These are phyloP conservation scores for Trypoxylon attenuatum DNA, from an alignment of 2,888 invertebrate genomes.

Conservation along the genomic window DNA sequence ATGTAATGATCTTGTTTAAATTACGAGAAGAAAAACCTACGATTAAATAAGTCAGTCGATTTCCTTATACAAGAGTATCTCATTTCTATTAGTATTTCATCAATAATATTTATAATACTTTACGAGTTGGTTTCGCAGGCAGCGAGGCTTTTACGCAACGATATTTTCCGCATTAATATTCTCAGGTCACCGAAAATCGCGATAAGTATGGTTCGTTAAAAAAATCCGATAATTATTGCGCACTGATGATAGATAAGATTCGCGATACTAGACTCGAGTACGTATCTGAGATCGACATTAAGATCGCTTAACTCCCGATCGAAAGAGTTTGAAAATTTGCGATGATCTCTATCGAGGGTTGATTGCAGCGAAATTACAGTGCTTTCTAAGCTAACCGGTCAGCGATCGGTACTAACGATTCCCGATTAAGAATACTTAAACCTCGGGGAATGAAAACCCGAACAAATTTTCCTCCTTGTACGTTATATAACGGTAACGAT, in stretches of 20 bases:
- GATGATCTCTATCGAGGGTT: constrained; percentile 54
- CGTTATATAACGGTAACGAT: too few relatives aligned
- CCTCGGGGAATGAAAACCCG: constrained; percentile 18
- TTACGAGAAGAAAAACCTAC: too few relatives aligned
- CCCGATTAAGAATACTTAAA: constrained; percentile 60
- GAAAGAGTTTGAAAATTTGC: constrained; percentile 42
- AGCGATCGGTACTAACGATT: constrained; percentile 53
- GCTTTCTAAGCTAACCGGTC: constrained; percentile 51
- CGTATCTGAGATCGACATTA: constrained; percentile 43
- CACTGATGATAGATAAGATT: background rate
- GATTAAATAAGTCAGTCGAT: too few relatives aligned
- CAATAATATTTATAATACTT: too few relatives aligned
- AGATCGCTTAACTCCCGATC: constrained; percentile 47
- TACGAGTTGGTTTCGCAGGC: too few relatives aligned
- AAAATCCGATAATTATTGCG: constrained; percentile 4
- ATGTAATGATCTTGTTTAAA: too few relatives aligned
- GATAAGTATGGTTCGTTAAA: background rate
- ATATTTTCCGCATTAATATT: too few relatives aligned
- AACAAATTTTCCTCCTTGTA: constrained; percentile 2
- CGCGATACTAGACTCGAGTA: background rate
- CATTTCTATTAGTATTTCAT: too few relatives aligned
- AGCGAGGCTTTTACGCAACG: too few relatives aligned
- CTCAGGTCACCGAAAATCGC: background rate
- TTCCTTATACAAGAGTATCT: too few relatives aligned
- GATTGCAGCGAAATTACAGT: constrained; percentile 61